Conservation (phyloP, 2,797 vertebrate genomes). For the Cuculus canorus region DNA sequence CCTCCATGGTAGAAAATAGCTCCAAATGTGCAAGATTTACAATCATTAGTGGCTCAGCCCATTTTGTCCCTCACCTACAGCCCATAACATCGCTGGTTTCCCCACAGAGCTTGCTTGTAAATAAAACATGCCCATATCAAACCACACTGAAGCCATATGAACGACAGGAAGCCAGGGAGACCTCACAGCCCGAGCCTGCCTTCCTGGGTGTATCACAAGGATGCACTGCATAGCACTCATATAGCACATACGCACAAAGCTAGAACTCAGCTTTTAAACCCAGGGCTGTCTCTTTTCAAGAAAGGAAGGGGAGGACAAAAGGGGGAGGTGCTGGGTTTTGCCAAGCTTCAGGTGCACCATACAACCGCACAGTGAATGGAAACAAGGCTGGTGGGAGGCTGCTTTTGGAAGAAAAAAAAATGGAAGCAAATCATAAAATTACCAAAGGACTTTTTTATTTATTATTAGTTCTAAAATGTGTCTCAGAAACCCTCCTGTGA, state of each 20-base stretch:
- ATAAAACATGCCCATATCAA: constrained; percentile 2
- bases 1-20: background rate
- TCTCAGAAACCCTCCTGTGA: constrained; percentile 76
- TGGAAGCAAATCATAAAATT: constrained; percentile 64
- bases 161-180: background rate
- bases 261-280: constrained; percentile 65
- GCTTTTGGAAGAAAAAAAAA: constrained; percentile 71
- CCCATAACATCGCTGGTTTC: background rate
- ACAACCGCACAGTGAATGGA: background rate
- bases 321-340: background rate
- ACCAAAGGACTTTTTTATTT: constrained; percentile 58
- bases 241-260: constrained; percentile 33
- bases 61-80: background rate
- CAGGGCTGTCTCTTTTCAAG: constrained; percentile 9
- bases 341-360: constrained; percentile 61
- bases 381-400: constrained; percentile 54
- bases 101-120: background rate
- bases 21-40: background rate
- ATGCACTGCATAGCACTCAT: constrained; percentile 60
- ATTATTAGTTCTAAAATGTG: constrained; percentile 62
- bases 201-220: constrained; percentile 41
- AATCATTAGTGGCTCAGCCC: background rate
- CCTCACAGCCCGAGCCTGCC: background rate
- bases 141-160: background rate
- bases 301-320: constrained; percentile 15